Evolutionary conservation across 2,888 invertebrate species (phyloP).

Genomic region (Yponomeuta malinellus): DNA sequence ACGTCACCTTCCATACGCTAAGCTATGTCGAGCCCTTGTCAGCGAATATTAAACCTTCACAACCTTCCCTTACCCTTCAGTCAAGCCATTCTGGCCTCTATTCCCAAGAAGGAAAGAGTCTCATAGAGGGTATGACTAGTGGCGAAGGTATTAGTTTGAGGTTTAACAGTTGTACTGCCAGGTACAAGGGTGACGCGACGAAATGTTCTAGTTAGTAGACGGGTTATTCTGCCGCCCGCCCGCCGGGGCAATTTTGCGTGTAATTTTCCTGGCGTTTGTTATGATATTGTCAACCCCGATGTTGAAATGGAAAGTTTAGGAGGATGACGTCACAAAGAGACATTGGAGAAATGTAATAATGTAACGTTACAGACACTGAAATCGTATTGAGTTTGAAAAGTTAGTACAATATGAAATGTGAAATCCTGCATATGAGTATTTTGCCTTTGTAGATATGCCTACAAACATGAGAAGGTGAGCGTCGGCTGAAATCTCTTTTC

Average conservation of each 20-base stretch:
- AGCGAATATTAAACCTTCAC: not conserved
- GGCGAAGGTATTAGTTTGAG: not conserved
- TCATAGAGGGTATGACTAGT: not conserved
- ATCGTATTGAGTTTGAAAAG: too few relatives aligned
- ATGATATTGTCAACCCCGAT: too few relatives aligned
- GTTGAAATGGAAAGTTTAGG: too few relatives aligned
- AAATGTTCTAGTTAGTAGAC: not conserved
- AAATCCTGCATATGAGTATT: too few relatives aligned
- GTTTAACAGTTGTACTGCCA: slow-evolving; percentile 7
- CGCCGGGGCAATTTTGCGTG: not conserved
- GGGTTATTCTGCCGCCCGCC: not conserved
- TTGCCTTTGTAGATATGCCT: too few relatives aligned
- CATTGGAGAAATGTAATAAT: too few relatives aligned
- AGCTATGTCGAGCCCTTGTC: slow-evolving; percentile 8
- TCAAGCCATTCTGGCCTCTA: not conserved
- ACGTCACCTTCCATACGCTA: slow-evolving; percentile 7
- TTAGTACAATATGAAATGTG: too few relatives aligned
- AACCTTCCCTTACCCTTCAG: not conserved
- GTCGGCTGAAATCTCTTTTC: too few relatives aligned
- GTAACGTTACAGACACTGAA: too few relatives aligned
- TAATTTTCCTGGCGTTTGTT: not conserved
- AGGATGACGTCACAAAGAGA: too few relatives aligned
- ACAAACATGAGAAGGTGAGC: too few relatives aligned
- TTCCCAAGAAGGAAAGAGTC: not conserved
- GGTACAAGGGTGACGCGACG: not conserved